A percentile compares a stretch with the other conserved stretches of the same genome.
phyloP scores from a whole-genome alignment of 1,140 invertebrate genomes.

The Plectrocnemia conspersa region DNA sequence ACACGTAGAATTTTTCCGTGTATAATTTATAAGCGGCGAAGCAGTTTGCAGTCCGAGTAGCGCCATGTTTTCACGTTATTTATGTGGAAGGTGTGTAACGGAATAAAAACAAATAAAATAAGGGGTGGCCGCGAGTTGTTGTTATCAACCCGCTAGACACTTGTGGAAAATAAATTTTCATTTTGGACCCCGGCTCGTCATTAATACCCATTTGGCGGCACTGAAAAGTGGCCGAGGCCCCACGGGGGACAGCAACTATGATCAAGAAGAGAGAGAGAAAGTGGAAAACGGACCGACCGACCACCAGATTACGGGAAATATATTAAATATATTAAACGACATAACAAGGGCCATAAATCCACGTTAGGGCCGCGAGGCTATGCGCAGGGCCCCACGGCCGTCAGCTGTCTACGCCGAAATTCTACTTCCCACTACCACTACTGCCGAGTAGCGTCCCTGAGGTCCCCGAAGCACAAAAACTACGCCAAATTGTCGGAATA shows the following conservation, averaged over 20 bases:
- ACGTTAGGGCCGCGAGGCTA: slow-evolving; percentile 20
- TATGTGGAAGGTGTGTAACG: slow-evolving; percentile 20
- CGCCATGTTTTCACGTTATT: slow-evolving; percentile 3
- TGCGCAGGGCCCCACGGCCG: slow-evolving; percentile 5
- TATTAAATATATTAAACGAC: slow-evolving; percentile 32
- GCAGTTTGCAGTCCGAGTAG: too few relatives aligned
- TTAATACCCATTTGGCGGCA: slow-evolving; percentile 32
- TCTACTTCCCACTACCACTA: neutral
- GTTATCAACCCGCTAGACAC: slow-evolving; percentile 31
- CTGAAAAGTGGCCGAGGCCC: slow-evolving; percentile 24
- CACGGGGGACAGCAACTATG: slow-evolving; percentile 29
- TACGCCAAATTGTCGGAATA: too few relatives aligned
- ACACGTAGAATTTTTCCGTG: too few relatives aligned
- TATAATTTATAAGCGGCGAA: too few relatives aligned
- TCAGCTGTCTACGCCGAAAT: slow-evolving; percentile 28
- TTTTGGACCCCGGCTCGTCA: slow-evolving; percentile 28
- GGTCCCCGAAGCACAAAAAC: too few relatives aligned
- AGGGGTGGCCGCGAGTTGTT: slow-evolving; percentile 25
- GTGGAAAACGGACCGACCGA: slow-evolving; percentile 22
- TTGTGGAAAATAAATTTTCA: slow-evolving; percentile 35
- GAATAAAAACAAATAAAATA: slow-evolving; percentile 32
- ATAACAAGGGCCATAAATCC: slow-evolving; percentile 29
- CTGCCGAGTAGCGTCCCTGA: too few relatives aligned
- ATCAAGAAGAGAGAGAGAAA: slow-evolving; percentile 25
- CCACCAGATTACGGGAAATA: slow-evolving; percentile 27